phyloP scores from a whole-genome alignment of 2,797 vertebrate species.

The Sphaeramia orbicularis region DNA sequence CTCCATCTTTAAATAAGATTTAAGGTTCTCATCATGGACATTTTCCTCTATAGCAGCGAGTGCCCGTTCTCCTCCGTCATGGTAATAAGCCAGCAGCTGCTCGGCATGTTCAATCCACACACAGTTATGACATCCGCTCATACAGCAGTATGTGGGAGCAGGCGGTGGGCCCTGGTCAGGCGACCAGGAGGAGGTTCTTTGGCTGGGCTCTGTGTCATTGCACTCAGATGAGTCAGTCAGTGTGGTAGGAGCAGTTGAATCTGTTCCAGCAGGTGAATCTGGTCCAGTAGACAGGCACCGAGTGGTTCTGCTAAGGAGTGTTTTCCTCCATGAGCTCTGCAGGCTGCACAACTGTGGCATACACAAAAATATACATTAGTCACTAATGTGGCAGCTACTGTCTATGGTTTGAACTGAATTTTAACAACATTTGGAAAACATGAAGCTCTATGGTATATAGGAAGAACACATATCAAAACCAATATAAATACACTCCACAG shows the following conservation, averaged over 20 bases:
- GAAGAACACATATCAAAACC: no score
- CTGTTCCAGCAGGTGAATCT: background rate
- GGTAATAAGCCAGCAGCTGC: conserved; percentile 85
- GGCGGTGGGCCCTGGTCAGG: conserved; percentile 56
- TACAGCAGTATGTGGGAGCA: conserved; percentile 91
- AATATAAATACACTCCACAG: no score
- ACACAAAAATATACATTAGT: background rate
- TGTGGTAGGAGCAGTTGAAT: background rate
- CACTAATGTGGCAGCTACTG: no score
- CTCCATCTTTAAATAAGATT: conserved; percentile 92
- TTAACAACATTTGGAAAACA: no score
- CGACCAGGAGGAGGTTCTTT: background rate
- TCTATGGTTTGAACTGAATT: no score
- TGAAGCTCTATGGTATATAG: no score
- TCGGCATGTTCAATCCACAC: conserved; percentile 93
- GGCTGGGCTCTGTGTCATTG: background rate
- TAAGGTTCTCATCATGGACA: conserved; percentile 91
- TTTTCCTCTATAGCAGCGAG: conserved; percentile 88
- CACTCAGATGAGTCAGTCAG: conserved; percentile 1
- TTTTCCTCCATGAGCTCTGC: conserved; percentile 4
- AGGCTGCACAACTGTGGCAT: conserved; percentile 59
- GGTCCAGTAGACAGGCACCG: conserved; percentile 24
- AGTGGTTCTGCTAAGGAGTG: background rate
- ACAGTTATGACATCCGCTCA: conserved; percentile 95
- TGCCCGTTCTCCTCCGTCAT: conserved; percentile 85